Evolutionary conservation across 2,113 vertebrate species (phyloP), one percentile per base, ranked within the genome.

Genomic region (Arizona elegans): DNA sequence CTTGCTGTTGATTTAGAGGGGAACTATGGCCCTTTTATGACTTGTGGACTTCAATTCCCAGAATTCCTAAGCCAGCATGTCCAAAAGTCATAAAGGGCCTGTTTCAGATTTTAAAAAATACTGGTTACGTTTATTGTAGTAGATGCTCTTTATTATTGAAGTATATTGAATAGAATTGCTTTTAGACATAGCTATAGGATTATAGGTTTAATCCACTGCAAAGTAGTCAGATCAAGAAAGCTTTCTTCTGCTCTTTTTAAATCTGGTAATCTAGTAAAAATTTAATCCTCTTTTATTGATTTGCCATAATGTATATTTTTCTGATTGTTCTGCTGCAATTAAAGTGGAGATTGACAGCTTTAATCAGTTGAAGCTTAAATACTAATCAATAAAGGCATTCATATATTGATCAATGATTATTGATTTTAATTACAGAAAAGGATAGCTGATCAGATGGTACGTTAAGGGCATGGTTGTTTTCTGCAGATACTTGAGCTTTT

Each of bases 361-460:
- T 89, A 47, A 29, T 43, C 56, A 92, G 13, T 86, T 53, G 88
- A 53, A 15, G 21, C 3, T 55, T 38, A 23, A 52, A 52, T 70
- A 86, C 33, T 86, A 52, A 89, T 90, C 43, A 86, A 33, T 17
- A 29, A 55, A 85, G 26, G 6, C 12, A 33, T 59, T 86, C 88
- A 26, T 38, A 29, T 56, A 26, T 86, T 93, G 70, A 86, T 90
- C 29, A 93, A 43, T 12, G 6, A 2, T 19, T 55, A 38, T 70
- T 21, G 29, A 93, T 86, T 93, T 88, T 88, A 88, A 92, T 88
- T 15, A 88, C 23, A 33, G 62, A 59, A 92, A 92, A 92, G 43
- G 43, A 70, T 54, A 92, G 54, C 54, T 17, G n/a, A 38, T 24
- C 19, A 70, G 23, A 33, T 23, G 53, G 38, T 12, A 59, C 19